Evolutionary conservation across 2,888 invertebrate genomes (phyloP), one percentile per base, ranked within the genome.

Genomic region (Drosophila prostipennis): DNA sequence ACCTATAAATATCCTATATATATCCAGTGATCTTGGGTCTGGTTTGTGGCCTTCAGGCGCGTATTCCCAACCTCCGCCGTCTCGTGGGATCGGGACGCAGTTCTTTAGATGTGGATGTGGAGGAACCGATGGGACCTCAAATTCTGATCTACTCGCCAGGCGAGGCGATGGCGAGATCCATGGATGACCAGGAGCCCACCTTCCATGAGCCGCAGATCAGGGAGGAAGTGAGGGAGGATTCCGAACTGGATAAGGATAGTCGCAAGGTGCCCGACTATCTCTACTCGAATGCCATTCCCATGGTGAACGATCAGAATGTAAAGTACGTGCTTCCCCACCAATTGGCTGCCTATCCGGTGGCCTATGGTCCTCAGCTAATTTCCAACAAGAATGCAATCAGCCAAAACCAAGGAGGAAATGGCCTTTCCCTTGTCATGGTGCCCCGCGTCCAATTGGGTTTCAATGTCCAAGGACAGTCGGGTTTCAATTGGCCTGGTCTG

Each of bases 221-320:
- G 2, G 78, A 79, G 16, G 61, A 63, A n/a, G 61, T 19, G 19
- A 19, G 19, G 0, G 32, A 56, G 4, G 80, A 89, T 0, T 1
- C 70, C 2, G 81, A 88, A 1, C 6, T 61, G 3, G 78, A 77
- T n/a, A 83, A 86, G 40, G 90, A 88, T 23, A 49, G 75, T 2
- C 88, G 88, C 37, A 90, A 89, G 34, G 64, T 90, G 10, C 91
- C 90, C n/a, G 89, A 90, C 6, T 90, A 90, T 69, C 72, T 90
- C 6, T 89, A 89, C 55, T 72, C 89, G 6, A 90, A 82, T 64
- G 29, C 82, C 7, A 84, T 89, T 19, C 89, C 90, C 29, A 76
- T 90, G 78, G 70, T 78, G 36, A 80, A 79, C 16, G 90, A 90
- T 26, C 78, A 79, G 32, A 85, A 82, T 55, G 39, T 89, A 7